These are phyloP conservation scores for Mormoops blainvillei DNA, from an alignment of 2,113 vertebrate genomes.

Conservation along the genomic window DNA sequence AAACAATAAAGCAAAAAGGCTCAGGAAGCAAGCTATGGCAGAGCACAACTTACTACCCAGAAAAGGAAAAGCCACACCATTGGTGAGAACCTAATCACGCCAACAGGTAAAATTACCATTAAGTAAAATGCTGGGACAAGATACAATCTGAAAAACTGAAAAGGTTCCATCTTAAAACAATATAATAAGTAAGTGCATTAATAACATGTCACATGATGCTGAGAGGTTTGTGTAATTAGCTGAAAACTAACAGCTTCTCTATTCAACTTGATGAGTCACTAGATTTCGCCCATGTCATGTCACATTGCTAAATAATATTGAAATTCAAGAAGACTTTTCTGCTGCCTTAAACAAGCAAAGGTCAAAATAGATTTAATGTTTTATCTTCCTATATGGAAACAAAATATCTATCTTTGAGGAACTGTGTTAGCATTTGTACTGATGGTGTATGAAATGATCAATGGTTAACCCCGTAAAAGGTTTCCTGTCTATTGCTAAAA, in stretches of 20 bases:
- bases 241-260: neutral
- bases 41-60: neutral
- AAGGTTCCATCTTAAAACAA: neutral
- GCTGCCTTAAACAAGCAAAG: neutral
- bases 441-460: neutral
- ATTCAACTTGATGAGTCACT: neutral
- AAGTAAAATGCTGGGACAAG: neutral
- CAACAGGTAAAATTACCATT: neutral
- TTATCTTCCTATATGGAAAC: neutral
- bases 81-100: neutral
- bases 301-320: neutral
- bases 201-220: neutral
- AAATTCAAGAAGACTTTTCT: neutral
- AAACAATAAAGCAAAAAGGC: neutral
- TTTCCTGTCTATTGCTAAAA: neutral
- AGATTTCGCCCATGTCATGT: neutral
- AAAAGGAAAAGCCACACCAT: neutral
- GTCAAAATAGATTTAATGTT: neutral
- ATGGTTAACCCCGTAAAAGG: neutral
- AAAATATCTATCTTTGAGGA: neutral
- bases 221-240: neutral
- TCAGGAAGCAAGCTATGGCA: conserved; percentile 9
- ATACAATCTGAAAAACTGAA: neutral
- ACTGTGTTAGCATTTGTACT: neutral
- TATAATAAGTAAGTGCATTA: neutral